Base-by-base conservation (phyloP, 2,113 vertebrate genomes). In the Elgaria multicarinata region DNA sequence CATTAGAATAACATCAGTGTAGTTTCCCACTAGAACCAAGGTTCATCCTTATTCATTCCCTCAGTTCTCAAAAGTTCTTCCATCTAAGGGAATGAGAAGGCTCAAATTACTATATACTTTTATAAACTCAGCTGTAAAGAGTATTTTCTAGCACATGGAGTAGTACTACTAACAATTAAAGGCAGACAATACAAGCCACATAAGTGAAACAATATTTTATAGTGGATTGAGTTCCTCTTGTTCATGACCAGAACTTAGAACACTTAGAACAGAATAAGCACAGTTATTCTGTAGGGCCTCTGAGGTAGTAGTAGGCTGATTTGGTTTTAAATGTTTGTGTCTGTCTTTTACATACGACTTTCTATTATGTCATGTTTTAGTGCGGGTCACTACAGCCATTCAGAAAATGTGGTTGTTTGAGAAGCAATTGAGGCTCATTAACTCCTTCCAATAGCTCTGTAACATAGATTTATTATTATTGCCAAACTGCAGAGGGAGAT, bases 161-260 rank as follows among this genome's bases (percentile, higher is more conserved):
- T 90, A 93, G 72, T 67, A 69, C 91, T 83, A 95, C 95, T 87
- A 95, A 96, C 95, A 93, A 95, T 95, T 94, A 91, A 95, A 80
- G 83, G 75, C 42, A 92, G 85, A 94, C 94, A 95, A 91, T 87
- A 67, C 91, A 66, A 55, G 85, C 90, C 93, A 94, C 90, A 93
- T 92, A 96, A 94, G 93, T 44, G 86, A 95, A 92, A 77, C 22
- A 58, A 89, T 72, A 71, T 86, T 81, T 58, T 92, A 85, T 90
- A 94, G 93, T 78, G 87, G 82, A 93, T 0, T 0, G 6, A 81
- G 87, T 92, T 91, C 74, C 91, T 84, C 46, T 91, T 83, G 64
- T 42, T 50, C 78, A 2, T 89, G 89, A 80, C 84, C 66, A 20
- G 24, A n/a, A n/a, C n/a, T 31, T 24, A 58, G 55, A 24, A 62